Evolutionary conservation across 2,113 vertebrate genomes (phyloP), one percentile per base, ranked within the genome.

Genomic region (Phaetusa simplex): DNA sequence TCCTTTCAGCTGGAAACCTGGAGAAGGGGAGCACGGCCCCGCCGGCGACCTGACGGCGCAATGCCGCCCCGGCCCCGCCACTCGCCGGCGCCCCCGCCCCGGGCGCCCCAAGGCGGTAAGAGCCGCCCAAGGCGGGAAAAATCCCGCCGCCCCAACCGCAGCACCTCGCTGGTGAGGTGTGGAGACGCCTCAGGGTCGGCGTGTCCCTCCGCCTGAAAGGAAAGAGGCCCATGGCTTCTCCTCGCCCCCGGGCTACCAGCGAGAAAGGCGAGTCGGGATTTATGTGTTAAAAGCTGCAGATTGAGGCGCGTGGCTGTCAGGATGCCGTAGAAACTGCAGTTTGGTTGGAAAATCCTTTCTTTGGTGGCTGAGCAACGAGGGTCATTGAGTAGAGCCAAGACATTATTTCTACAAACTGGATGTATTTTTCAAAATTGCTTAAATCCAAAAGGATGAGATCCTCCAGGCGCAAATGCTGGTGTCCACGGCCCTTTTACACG

Each of bases 111-210:
- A 15, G 49, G 74, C 52, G 73, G 58, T 50, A 79, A 59, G 6
- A 50, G 22, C 4, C n/a, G 0, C 20, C 1, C 20, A 1, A 3
- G 58, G 81, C 71, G 81, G 82, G 78, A 87, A 43, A 9, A 26
- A 9, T 14, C 30, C 45, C 21, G 30, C 47, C 49, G 34, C 62
- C 18, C 2, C 4, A 2, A 0, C 2, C 13, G 2, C 30, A 6
- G 22, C 38, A 15, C 18, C 9, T 9, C 24, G 1, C 38, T 0
- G 19, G 3, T 23, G 36, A 8, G 18, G 8, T 7, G 12, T 3
- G 12, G 2, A 0, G 0, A 2, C 1, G 0, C 1, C 5, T 0
- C 18, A 1, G 7, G 0, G 6, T 0, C 6, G 5, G 0, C 0
- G 53, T 32, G 18, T 59, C 43, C 56, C 52, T 32, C 40, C 6